phyloP scores from a whole-genome alignment of 1,140 invertebrate genomes.

The Trichomalopsis sarcophagae region DNA sequence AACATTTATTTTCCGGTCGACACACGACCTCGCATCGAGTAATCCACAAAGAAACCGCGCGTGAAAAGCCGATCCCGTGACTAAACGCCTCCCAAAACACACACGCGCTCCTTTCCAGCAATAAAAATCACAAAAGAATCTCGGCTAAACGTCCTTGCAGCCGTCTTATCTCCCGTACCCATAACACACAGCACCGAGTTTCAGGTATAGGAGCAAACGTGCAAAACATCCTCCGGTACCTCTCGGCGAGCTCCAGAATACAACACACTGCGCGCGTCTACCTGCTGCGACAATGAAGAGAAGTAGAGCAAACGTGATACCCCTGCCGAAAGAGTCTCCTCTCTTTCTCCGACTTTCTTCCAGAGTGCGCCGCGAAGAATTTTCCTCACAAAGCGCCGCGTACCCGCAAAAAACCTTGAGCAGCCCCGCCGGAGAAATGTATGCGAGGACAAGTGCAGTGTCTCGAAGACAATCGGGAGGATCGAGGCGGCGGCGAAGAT shows the following conservation, averaged over 20 bases:
- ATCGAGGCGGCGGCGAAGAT: neutral
- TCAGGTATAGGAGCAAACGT: constrained; percentile 11
- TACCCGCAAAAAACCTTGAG: constrained; percentile 35
- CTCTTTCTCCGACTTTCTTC: neutral
- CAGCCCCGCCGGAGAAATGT: neutral
- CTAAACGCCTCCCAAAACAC: neutral
- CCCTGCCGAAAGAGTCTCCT: neutral
- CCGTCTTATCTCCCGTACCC: constrained; percentile 5
- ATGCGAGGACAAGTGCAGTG: constrained; percentile 22
- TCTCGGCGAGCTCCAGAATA: neutral
- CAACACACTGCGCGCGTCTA: neutral
- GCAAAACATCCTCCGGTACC: neutral
- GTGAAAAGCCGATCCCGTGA: neutral
- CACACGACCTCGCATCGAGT: neutral
- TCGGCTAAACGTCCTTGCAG: constrained; percentile 21
- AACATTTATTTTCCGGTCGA: too few species aligned
- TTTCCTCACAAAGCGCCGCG: constrained; percentile 12
- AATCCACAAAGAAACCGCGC: neutral
- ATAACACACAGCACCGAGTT: neutral
- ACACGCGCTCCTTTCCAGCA: neutral
- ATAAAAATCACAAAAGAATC: neutral
- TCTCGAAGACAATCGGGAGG: neutral
- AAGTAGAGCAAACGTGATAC: constrained; percentile 53
- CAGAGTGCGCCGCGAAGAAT: neutral
- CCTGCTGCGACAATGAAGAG: constrained; percentile 48